A percentile compares a stretch with the other conserved stretches of the same genome.
phyloP scores from a whole-genome alignment of 2,888 invertebrate species.

The Blera fallax region DNA sequence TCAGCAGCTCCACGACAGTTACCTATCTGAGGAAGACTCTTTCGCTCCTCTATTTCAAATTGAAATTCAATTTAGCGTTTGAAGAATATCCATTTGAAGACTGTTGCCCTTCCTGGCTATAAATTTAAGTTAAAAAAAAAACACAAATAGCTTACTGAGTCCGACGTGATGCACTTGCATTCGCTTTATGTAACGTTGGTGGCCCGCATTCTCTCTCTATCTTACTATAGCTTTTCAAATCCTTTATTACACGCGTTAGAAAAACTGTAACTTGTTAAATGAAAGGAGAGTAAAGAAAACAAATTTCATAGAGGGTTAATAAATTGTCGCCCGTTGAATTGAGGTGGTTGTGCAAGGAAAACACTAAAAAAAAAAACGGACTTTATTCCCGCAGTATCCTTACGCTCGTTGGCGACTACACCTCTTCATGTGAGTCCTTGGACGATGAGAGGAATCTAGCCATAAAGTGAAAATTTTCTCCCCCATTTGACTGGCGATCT shows the following conservation, averaged over 20 bases:
- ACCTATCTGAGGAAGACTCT: background rate
- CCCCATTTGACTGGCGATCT: conserved; percentile 68
- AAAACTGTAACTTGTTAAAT: conserved; percentile 35
- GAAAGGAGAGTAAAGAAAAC: conserved; percentile 37
- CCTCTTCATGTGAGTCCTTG: conserved; percentile 57
- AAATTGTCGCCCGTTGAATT: conserved; percentile 30
- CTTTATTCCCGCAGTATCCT: conserved; percentile 11
- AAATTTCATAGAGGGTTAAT: conserved; percentile 54
- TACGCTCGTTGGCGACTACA: conserved; percentile 42
- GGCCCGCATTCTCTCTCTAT: background rate
- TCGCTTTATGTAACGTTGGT: conserved; percentile 17
- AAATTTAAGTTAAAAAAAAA: background rate
- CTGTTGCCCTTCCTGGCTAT: background rate
- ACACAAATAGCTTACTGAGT: background rate
- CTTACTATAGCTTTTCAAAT: conserved; percentile 7
- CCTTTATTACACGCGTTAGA: conserved; percentile 17
- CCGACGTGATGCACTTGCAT: conserved; percentile 16
- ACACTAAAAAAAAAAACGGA: conserved; percentile 16
- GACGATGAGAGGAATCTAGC: conserved; percentile 60
- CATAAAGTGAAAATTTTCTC: conserved; percentile 71
- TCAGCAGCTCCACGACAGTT: background rate
- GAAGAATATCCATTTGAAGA: conserved; percentile 45
- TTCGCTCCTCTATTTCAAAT: conserved; percentile 24
- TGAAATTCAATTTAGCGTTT: conserved; percentile 62
- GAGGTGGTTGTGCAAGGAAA: background rate